Conservation (phyloP, 1,140 invertebrate genomes). For the Drosophila willistoni region DNA sequence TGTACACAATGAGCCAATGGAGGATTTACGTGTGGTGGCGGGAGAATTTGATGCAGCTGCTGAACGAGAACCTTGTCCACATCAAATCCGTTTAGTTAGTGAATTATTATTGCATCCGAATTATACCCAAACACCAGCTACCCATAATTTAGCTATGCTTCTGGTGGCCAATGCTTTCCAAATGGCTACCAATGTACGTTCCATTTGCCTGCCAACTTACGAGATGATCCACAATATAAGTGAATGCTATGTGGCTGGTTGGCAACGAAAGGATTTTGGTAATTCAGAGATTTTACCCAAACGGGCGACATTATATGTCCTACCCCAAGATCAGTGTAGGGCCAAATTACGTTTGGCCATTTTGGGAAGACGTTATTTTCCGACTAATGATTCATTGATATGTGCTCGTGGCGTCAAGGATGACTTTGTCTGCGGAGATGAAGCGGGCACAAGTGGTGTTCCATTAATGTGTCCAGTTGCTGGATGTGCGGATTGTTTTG, state of each 20-base stretch:
- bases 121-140: conserved; percentile 46
- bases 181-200: conserved; percentile 39
- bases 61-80: conserved; percentile 46
- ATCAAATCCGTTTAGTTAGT: conserved; percentile 39
- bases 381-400: conserved; percentile 48
- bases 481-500: conserved; percentile 40
- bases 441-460: conserved; percentile 34
- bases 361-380: conserved; percentile 45
- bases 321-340: conserved; percentile 58
- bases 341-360: conserved; percentile 50
- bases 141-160: conserved; percentile 55
- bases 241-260: conserved; percentile 63
- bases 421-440: conserved; percentile 51
- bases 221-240: conserved; percentile 49
- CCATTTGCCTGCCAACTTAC: conserved; percentile 57
- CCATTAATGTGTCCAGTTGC: conserved; percentile 60
- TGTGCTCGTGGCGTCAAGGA: conserved; percentile 62
- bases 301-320: conserved; percentile 45
- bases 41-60: conserved; percentile 67
- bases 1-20: conserved; percentile 15
- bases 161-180: conserved; percentile 39
- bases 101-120: conserved; percentile 55
- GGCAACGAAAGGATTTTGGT: conserved; percentile 44
- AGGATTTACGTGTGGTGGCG: conserved; percentile 41
- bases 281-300: conserved; percentile 41